Evolutionary conservation across 23 tunicate species (phyloP).

Genomic region (Phallusia fumigata): DNA sequence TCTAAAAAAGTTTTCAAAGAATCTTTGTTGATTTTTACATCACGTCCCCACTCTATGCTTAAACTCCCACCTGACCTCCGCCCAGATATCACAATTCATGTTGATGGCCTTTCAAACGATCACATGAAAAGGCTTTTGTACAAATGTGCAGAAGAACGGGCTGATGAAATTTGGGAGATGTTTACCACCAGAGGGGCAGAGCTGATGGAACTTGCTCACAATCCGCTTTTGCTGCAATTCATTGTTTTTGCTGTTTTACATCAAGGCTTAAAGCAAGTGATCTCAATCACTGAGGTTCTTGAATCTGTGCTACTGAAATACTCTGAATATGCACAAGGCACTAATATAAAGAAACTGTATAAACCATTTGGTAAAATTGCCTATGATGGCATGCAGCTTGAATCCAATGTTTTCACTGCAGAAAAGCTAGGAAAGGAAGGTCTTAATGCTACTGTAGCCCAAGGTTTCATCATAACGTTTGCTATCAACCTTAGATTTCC

Average conservation of each 20-base stretch:
- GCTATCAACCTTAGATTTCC: not conserved
- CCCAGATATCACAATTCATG: not conserved
- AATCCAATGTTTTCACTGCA: not conserved
- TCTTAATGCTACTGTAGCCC: not conserved
- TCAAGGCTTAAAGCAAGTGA: not conserved
- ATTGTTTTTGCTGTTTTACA: not conserved
- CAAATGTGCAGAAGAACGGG: not conserved
- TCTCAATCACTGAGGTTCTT: conserved; percentile 7
- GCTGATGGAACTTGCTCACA: conserved; percentile 4
- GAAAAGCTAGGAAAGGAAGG: conserved; percentile 6
- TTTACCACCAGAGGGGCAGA: conserved; percentile 1
- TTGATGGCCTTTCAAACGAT: not conserved
- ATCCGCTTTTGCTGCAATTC: conserved; percentile 30
- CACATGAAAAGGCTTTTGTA: not conserved
- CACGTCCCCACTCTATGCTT: conserved; percentile 30
- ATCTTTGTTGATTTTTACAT: conserved; percentile 10
- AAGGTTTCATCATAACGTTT: conserved; percentile 1
- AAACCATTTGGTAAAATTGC: not conserved
- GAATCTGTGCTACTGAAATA: not conserved
- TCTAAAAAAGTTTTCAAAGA: conserved; percentile 1
- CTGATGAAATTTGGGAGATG: conserved; percentile 11
- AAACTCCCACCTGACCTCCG: not conserved
- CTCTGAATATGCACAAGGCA: too few relatives aligned
- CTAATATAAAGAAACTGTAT: too few relatives aligned
- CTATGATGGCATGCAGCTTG: not conserved